These are phyloP conservation scores for Argyresthia goedartella DNA, from an alignment of 2,888 invertebrate genomes.

Conservation along the genomic window DNA sequence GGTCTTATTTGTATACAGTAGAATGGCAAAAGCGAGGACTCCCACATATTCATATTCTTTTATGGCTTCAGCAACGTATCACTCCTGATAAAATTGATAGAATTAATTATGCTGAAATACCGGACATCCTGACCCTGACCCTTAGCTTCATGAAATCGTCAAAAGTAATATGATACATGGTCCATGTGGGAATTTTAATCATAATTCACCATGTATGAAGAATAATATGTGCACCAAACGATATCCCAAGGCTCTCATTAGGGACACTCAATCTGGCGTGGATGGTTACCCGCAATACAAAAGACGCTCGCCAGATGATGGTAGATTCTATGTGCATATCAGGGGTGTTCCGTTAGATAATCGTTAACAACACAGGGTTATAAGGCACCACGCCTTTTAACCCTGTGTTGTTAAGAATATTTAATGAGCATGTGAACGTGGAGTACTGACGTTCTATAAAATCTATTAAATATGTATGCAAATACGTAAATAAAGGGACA, in stretches of 20 bases:
- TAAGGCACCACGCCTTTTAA: slow-evolving; percentile 16
- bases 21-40: slow-evolving; percentile 18
- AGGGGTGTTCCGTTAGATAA: slow-evolving; percentile 11
- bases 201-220: slow-evolving; percentile 20
- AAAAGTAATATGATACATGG: slow-evolving; percentile 17
- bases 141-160: slow-evolving; percentile 14
- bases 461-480: slow-evolving; percentile 10
- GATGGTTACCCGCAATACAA: too few relatives aligned
- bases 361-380: slow-evolving; percentile 16
- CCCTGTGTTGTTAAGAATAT: slow-evolving; percentile 13
- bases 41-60: slow-evolving; percentile 15
- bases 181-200: too few relatives aligned
- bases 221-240: too few relatives aligned
- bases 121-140: slow-evolving; percentile 14
- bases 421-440: slow-evolving; percentile 15
- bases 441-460: slow-evolving; percentile 12
- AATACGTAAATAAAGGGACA: slow-evolving; percentile 16
- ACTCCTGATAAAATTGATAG: slow-evolving; percentile 16
- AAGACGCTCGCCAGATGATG: slow-evolving; percentile 22
- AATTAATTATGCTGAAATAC: slow-evolving; percentile 17
- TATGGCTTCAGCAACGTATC: slow-evolving; percentile 17
- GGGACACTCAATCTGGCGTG: too few relatives aligned
- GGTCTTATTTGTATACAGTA: slow-evolving; percentile 15
- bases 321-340: slow-evolving; percentile 12
- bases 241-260: too few relatives aligned